Base-by-base conservation (phyloP, 2,113 vertebrate species). In the Pundamilia nyererei region DNA sequence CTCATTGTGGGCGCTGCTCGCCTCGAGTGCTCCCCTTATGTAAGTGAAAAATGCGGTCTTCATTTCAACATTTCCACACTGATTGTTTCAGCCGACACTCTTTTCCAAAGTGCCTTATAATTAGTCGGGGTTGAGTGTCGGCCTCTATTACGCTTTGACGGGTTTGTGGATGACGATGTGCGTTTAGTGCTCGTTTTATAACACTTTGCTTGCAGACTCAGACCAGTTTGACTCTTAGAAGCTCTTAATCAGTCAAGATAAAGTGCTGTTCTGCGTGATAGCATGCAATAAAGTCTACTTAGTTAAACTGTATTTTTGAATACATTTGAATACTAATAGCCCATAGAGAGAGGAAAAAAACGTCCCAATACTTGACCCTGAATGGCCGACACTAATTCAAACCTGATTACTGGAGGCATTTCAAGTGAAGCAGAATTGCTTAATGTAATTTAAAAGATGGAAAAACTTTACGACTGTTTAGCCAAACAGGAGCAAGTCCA, bases 21-120 rank as follows among this genome's bases (percentile, higher is more conserved):
- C 83, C 85, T 87, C 49, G 4, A 49, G 19, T 40, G 84, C 82
- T 81, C 82, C 54, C 79, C 83, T 83, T 80, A 88, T 87, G 88
- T 80, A 79, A 88, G 80, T 65, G 33, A 90, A 90, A 84, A 62
- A 65, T 80, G 49, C 35, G 80, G 79, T 83, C 79, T 68, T 56
- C 31, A 60, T 90, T 88, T 90, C 85, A 65, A 19, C 81, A 29
- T 89, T 83, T 86, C 84, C 58, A 62, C 31, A 24, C 35, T 5
- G 40, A 58, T 84, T 9, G 24, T 84, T 80, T 51, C 65, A 26
- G 40, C 62, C 17, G 81, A 56, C 56, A 35, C 26, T 80, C 53
- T 72, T 17, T 45, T 62, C 40, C 84, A 84, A 26, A 51, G 81
- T 2, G 38, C 65, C 17, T 15, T 80, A 10, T 85, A 83, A 88